Evolutionary conservation across 2,888 invertebrate genomes (phyloP).

Genomic region (Alentia gelatinosa): DNA sequence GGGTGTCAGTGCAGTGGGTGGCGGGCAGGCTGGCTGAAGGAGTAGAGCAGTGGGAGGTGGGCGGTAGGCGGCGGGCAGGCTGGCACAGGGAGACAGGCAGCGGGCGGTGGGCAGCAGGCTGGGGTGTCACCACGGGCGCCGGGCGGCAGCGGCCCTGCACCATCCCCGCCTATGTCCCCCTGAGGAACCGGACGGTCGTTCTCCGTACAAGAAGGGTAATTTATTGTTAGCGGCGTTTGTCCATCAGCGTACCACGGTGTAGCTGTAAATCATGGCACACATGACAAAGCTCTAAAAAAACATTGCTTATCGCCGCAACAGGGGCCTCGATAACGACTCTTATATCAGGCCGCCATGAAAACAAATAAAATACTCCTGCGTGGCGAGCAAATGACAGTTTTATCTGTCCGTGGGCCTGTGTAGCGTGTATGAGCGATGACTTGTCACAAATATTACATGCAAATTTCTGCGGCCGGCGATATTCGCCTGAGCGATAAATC

Average conservation of each 20-base stretch:
- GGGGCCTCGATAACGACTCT: constrained; percentile 50
- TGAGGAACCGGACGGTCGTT: background rate
- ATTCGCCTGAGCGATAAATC: constrained; percentile 18
- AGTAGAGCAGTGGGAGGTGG: no score
- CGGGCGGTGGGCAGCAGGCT: no score
- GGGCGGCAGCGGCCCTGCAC: background rate
- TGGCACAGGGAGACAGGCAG: no score
- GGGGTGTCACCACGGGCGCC: background rate
- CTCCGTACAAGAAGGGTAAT: constrained; percentile 37
- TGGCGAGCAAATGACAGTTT: constrained; percentile 50
- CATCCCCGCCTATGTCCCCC: constrained; percentile 17
- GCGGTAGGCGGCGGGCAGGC: no score
- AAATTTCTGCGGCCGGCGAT: constrained; percentile 41
- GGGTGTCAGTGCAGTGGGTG: no score
- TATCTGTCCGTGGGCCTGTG: constrained; percentile 50
- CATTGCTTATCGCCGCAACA: constrained; percentile 52
- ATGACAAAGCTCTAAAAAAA: constrained; percentile 49
- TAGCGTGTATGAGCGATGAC: constrained; percentile 44
- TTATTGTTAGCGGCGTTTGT: constrained; percentile 25
- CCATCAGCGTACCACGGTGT: constrained; percentile 25
- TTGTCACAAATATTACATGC: constrained; percentile 51
- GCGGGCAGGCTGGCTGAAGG: no score
- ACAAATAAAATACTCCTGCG: constrained; percentile 23
- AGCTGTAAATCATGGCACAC: constrained; percentile 1
- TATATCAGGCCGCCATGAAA: constrained; percentile 46